These are phyloP conservation scores for Steromphala cineraria DNA, from an alignment of 2,888 invertebrate genomes.

Conservation along the genomic window DNA sequence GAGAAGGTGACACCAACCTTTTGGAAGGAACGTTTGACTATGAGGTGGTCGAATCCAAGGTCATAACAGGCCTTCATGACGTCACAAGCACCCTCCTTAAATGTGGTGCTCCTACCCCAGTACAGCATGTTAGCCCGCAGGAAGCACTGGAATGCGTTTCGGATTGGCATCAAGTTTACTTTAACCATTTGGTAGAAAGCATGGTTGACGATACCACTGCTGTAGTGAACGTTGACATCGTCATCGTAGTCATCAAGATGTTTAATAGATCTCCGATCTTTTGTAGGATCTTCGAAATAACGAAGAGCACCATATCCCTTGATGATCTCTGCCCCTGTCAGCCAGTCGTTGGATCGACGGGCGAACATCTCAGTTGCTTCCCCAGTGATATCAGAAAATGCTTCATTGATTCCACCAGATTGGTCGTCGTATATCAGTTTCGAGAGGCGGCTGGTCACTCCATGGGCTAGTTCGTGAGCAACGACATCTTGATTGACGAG, in stretches of 20 bases:
- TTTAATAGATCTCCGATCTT: constrained; percentile 51
- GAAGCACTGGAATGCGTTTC: constrained; percentile 48
- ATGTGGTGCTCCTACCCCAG: constrained; percentile 45
- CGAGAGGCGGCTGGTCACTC: constrained; percentile 49
- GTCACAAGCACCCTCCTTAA: constrained; percentile 53
- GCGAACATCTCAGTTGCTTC: constrained; percentile 46
- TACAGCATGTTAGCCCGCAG: constrained; percentile 49
- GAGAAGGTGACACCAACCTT: constrained; percentile 41
- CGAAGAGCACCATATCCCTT: constrained; percentile 38
- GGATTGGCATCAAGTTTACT: constrained; percentile 25
- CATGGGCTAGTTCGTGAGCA: constrained; percentile 58
- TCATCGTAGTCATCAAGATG: constrained; percentile 39
- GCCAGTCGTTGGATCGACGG: constrained; percentile 31
- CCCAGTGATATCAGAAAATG: constrained; percentile 56
- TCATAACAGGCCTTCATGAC: constrained; percentile 51
- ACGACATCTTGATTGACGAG: constrained; percentile 49
- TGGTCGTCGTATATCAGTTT: constrained; percentile 49
- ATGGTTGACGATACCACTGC: constrained; percentile 54
- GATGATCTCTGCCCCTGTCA: constrained; percentile 36
- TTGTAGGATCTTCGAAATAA: constrained; percentile 49
- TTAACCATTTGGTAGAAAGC: constrained; percentile 45
- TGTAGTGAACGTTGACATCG: constrained; percentile 47
- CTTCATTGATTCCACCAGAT: constrained; percentile 58
- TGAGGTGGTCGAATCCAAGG: constrained; percentile 40
- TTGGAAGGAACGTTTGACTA: constrained; percentile 41